Conservation (phyloP, 1,140 invertebrate species). For the Plectrocnemia conspersa region DNA sequence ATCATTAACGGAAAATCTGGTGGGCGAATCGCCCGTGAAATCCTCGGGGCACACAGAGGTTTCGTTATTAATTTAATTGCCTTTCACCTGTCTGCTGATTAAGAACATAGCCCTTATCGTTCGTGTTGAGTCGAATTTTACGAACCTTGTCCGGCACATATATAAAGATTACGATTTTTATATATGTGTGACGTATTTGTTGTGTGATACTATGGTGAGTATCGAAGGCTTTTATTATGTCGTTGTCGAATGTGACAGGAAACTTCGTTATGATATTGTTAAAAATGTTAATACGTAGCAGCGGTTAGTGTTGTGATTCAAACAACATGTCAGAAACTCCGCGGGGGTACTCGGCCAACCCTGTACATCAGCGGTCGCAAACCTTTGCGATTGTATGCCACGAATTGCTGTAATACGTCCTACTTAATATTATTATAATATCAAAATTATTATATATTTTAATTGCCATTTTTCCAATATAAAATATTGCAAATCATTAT, state of each 20-base stretch:
- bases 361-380: neutral
- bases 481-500: no score
- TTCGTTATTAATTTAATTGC: slow-evolving; percentile 24
- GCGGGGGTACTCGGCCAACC: slow-evolving; percentile 10
- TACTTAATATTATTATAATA: no score
- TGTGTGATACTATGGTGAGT: neutral
- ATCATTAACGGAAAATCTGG: slow-evolving; percentile 14
- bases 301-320: slow-evolving; percentile 1
- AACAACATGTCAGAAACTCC: slow-evolving; percentile 16
- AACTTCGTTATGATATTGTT: neutral
- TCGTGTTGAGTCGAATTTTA: slow-evolving; percentile 11
- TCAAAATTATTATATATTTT: no score
- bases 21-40: slow-evolving; percentile 19
- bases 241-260: slow-evolving; percentile 15
- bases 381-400: slow-evolving; percentile 3
- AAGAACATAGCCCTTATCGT: slow-evolving; percentile 20
- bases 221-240: slow-evolving; percentile 5
- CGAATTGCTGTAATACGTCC: no score
- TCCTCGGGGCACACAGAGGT: slow-evolving; percentile 7
- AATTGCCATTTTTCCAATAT: no score
- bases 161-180: neutral
- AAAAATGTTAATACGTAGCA: slow-evolving; percentile 17
- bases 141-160: neutral
- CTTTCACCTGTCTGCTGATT: slow-evolving; percentile 23
- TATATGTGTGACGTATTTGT: neutral